phyloP scores from a whole-genome alignment of 2,113 vertebrate species.

The Opisthocomus hoazin region DNA sequence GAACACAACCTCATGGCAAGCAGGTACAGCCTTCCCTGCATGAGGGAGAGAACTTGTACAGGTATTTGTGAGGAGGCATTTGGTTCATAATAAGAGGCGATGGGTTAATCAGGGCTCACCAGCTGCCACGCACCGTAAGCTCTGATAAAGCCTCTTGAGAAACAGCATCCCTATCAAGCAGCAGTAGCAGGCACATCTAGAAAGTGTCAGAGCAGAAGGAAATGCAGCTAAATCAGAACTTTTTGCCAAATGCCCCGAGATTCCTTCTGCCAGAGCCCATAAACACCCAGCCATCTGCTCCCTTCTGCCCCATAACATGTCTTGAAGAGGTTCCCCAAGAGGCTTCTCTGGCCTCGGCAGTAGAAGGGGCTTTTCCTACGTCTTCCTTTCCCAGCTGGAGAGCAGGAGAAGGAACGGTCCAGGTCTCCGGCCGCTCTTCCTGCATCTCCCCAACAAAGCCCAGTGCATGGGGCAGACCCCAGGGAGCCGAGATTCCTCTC shows the following conservation, averaged over 20 bases:
- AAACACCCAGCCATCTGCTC: background rate
- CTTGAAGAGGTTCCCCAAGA: background rate
- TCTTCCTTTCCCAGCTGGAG: background rate
- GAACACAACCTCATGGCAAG: background rate
- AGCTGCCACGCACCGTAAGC: background rate
- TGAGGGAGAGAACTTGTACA: background rate
- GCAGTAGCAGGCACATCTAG: background rate
- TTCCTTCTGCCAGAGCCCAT: conserved; percentile 1
- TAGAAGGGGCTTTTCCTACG: background rate
- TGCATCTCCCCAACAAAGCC: background rate
- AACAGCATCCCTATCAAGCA: background rate
- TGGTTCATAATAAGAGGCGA: background rate
- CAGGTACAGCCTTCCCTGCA: background rate
- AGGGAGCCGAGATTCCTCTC: background rate
- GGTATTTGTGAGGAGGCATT: background rate
- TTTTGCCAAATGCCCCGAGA: background rate
- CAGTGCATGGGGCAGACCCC: fast-evolving
- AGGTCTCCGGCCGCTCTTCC: background rate
- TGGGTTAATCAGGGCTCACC: background rate
- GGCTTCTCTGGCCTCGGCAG: background rate
- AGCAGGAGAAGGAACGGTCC: background rate
- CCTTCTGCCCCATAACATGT: background rate
- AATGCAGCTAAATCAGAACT: background rate
- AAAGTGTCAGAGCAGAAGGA: background rate
- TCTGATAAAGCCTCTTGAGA: background rate